phyloP scores from a whole-genome alignment of 2,113 vertebrate species.

The Trogon surrucura region DNA sequence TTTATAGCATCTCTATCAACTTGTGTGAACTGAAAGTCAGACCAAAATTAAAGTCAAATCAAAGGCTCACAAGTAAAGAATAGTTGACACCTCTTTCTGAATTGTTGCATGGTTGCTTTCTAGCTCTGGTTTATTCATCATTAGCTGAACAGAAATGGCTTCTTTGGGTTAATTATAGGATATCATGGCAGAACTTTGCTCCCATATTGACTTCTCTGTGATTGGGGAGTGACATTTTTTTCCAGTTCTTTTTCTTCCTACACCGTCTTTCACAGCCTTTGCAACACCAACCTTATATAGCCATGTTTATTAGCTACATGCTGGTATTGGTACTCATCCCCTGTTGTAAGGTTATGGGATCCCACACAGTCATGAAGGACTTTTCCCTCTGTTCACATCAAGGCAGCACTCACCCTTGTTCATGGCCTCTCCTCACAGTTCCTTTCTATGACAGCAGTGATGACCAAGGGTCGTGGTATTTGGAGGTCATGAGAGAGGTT shows the following conservation, averaged over 20 bases:
- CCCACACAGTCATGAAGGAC: not conserved
- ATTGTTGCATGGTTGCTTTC: not conserved
- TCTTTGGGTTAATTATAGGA: not conserved
- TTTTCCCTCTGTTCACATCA: not conserved
- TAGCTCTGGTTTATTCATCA: not conserved
- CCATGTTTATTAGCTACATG: accelerated
- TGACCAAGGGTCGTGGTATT: not conserved
- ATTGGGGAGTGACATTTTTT: not conserved
- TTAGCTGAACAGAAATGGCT: not conserved
- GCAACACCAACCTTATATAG: not conserved
- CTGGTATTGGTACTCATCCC: not conserved
- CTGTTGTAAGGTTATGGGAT: not conserved
- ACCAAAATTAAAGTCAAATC: not conserved
- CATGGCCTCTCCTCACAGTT: accelerated
- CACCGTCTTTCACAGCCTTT: not conserved
- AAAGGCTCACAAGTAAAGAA: not conserved
- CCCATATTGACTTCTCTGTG: not conserved
- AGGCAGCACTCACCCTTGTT: not conserved
- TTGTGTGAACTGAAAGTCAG: not conserved
- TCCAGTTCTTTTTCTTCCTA: not conserved
- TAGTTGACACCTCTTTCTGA: not conserved
- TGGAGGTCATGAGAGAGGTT: not conserved
- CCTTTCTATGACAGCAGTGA: not conserved
- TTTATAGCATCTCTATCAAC: not conserved
- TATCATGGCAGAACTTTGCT: not conserved